A percentile compares a stretch with the other conserved stretches of the same genome.
Evolutionary conservation across 2,888 invertebrate genomes (phyloP).

Genomic region (Choristoneura rosaceana): DNA sequence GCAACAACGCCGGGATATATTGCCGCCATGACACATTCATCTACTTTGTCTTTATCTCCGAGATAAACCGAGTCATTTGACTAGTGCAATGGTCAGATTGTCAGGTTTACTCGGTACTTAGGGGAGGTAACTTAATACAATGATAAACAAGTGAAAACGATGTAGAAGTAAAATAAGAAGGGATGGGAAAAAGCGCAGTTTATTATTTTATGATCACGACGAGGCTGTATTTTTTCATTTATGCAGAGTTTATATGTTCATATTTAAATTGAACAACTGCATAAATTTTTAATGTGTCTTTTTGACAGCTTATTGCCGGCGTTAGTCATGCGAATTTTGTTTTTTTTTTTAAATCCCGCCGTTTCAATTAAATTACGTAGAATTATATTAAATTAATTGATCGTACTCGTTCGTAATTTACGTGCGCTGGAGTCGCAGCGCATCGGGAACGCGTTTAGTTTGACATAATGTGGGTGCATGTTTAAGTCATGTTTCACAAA

Average conservation of each 20-base stretch:
- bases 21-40: conserved; percentile 75
- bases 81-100: conserved; percentile 53
- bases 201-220: background rate
- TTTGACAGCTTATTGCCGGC: background rate
- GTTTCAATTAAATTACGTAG: background rate
- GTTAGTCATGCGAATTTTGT: background rate
- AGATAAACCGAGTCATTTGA: conserved; percentile 67
- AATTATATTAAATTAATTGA: background rate
- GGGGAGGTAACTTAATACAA: conserved; percentile 28
- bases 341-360: background rate
- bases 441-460: conserved; percentile 12
- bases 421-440: background rate
- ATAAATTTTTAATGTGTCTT: background rate
- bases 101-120: conserved; percentile 19
- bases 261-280: too few species aligned
- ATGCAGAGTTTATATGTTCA: background rate
- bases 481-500: conserved; percentile 63
- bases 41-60: conserved; percentile 76
- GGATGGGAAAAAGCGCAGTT: background rate
- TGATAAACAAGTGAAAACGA: background rate
- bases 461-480: conserved; percentile 62
- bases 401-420: background rate
- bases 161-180: background rate
- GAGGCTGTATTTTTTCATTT: background rate
- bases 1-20: conserved; percentile 71